These are phyloP conservation scores for Aphelocoma californica DNA, from an alignment of 2,797 vertebrate genomes.

Conservation along the genomic window DNA sequence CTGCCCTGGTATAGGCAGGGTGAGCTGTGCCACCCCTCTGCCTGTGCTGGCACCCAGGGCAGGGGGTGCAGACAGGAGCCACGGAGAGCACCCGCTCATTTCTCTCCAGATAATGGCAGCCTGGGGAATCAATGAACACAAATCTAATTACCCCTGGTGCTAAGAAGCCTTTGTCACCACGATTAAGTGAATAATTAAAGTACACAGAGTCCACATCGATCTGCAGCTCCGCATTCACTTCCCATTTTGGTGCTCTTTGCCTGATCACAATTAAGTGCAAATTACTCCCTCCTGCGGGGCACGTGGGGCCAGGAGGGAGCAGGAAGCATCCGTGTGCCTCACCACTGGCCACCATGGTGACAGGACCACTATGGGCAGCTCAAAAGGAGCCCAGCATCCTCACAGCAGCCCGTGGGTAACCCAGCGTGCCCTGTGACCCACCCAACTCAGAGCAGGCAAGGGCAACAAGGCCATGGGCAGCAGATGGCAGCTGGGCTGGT, in stretches of 20 bases:
- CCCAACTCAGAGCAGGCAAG: background rate
- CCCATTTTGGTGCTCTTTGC: conserved; percentile 54
- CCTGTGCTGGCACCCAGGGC: background rate
- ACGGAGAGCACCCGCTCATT: background rate
- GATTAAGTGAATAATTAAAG: conserved; percentile 78
- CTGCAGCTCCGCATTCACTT: conserved; percentile 20
- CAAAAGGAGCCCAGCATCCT: background rate
- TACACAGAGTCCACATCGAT: conserved; percentile 65
- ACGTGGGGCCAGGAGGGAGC: background rate
- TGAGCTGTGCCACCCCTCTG: background rate
- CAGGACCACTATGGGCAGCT: background rate
- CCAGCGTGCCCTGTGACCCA: background rate
- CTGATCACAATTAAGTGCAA: conserved; percentile 65
- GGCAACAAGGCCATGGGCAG: rapidly evolving
- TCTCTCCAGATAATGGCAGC: conserved; percentile 32
- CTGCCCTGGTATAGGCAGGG: rapidly evolving
- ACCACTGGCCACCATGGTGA: background rate
- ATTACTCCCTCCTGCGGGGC: conserved; percentile 20
- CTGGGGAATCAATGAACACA: conserved; percentile 69
- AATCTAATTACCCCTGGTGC: conserved; percentile 78
- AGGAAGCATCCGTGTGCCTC: background rate
- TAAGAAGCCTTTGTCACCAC: conserved; percentile 78
- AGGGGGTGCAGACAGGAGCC: background rate
- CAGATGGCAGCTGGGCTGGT: background rate
- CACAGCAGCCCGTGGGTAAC: background rate